Evolutionary conservation across 2,797 vertebrate species (phyloP), one percentile per base, ranked within the genome.

Genomic region (Coluber constrictor): DNA sequence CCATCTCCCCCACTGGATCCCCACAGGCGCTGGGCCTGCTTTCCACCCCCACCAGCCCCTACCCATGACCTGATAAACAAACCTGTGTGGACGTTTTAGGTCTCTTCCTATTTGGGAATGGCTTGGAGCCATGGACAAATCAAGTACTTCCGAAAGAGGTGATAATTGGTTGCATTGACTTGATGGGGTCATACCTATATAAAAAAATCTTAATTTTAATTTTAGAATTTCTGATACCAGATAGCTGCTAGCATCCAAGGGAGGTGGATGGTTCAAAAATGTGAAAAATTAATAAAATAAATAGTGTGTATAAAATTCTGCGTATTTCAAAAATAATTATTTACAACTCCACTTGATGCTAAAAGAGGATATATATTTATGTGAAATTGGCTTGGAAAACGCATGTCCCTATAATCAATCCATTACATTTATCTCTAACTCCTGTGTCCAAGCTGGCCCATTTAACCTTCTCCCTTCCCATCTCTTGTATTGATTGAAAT

Each of bases 61-160:
- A n/a, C n/a, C 5, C 66, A 32, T 9, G n/a, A 59, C 61, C 87
- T 32, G 51, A 92, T 0, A 92, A 4, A 95, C 96, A 95, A 92
- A 98, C 97, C 95, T 96, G 66, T 95, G 96, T 79, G 96, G 90
- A 92, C 87, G 97, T 91, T 97, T 97, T 32, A 93, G 83, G 88
- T 98, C 97, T 96, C 97, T 97, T 96, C 97, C 95, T 94, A 97
- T 96, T 96, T 98, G 98, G 93, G 97, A 51, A 94, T 97, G 97
- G 92, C 95, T 29, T 25, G 97, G 97, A 32, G 94, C 95, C 47
- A 98, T 97, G 51, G 94, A 55, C 18, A 94, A 29, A 91, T 97
- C 97, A 10, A 94, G 90, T 5, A 92, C 89, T 89, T 96, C 0
- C 83, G 96, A 93, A 11, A 96, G 97, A 87, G 92, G 94, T 54